Conservation (phyloP, 2,888 invertebrate species). For the Iphiclides podalirius region DNA sequence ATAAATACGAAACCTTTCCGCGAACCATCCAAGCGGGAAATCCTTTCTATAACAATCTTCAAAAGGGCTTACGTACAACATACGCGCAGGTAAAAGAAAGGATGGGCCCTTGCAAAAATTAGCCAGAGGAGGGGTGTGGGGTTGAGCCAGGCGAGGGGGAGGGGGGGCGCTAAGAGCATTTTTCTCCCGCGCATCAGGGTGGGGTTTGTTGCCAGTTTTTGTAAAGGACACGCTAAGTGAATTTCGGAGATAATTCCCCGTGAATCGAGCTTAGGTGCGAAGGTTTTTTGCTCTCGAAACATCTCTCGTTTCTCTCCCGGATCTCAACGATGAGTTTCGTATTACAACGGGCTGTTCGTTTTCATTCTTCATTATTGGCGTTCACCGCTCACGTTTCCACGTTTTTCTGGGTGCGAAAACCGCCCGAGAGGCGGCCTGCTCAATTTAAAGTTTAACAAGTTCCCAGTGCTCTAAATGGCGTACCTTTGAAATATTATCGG, state of each 20-base stretch:
- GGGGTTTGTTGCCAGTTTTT: constrained; percentile 54
- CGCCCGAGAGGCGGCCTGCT: no score
- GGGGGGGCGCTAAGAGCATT: constrained; percentile 50
- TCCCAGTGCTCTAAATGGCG: no score
- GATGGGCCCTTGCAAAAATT: constrained; percentile 67
- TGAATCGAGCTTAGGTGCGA: constrained; percentile 26
- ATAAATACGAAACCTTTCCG: constrained; percentile 30
- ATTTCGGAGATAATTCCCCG: constrained; percentile 54
- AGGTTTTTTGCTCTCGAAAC: background rate
- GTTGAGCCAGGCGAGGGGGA: constrained; percentile 30
- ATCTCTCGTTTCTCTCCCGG: no score
- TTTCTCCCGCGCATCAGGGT: constrained; percentile 53
- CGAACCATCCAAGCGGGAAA: constrained; percentile 46
- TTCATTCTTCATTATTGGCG: no score
- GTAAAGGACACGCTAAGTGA: constrained; percentile 58
- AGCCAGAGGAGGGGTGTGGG: constrained; percentile 42
- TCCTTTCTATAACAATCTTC: constrained; percentile 45
- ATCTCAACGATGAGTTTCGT: no score
- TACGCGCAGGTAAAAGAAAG: constrained; percentile 66
- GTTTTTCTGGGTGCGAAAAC: no score
- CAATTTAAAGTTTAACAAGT: no score
- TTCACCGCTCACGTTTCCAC: no score
- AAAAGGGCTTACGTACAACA: constrained; percentile 44
- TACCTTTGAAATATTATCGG: no score
- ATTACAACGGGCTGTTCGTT: no score